Evolutionary conservation across 2,797 vertebrate genomes (phyloP).

Genomic region (Oryzias dopingdopingensis): DNA sequence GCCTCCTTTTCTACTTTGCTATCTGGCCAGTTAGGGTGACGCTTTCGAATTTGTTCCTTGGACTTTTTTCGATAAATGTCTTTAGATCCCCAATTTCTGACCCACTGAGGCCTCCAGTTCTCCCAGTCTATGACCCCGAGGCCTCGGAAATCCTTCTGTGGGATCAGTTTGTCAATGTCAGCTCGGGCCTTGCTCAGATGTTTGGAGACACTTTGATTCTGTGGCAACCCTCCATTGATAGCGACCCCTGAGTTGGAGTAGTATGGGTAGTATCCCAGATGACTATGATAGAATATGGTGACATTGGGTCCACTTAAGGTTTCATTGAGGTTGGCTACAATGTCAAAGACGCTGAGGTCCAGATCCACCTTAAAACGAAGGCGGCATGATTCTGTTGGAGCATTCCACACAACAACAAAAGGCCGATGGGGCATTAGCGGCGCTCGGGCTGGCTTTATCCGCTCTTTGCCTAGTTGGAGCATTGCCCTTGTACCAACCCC

Average conservation of each 20-base stretch:
- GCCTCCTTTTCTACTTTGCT: constrained; percentile 80
- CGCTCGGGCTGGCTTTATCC: constrained; percentile 70
- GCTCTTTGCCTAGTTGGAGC: constrained; percentile 27
- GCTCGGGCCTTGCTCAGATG: constrained; percentile 83
- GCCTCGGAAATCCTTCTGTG: constrained; percentile 83
- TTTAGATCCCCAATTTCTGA: constrained; percentile 88
- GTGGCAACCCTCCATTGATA: constrained; percentile 86
- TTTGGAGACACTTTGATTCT: constrained; percentile 84
- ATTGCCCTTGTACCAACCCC: constrained; percentile 25
- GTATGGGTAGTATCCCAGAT: constrained; percentile 87
- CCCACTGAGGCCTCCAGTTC: constrained; percentile 91
- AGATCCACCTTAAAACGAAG: constrained; percentile 86
- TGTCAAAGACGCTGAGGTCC: constrained; percentile 86
- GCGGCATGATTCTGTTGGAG: constrained; percentile 84
- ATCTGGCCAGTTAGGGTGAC: constrained; percentile 84
- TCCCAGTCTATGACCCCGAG: constrained; percentile 92
- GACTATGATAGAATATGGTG: constrained; percentile 89
- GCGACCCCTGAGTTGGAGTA: constrained; percentile 77
- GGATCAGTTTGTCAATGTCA: constrained; percentile 83
- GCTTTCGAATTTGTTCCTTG: constrained; percentile 79
- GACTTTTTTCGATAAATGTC: constrained; percentile 86
- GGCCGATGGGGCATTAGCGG: constrained; percentile 81
- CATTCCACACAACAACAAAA: constrained; percentile 88
- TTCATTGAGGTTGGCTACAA: constrained; percentile 84
- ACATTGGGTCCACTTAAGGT: constrained; percentile 85